A percentile compares a stretch with the other conserved stretches of the same genome.
Conservation (phyloP, 2,113 vertebrate species). For the Sebastes fasciatus region DNA sequence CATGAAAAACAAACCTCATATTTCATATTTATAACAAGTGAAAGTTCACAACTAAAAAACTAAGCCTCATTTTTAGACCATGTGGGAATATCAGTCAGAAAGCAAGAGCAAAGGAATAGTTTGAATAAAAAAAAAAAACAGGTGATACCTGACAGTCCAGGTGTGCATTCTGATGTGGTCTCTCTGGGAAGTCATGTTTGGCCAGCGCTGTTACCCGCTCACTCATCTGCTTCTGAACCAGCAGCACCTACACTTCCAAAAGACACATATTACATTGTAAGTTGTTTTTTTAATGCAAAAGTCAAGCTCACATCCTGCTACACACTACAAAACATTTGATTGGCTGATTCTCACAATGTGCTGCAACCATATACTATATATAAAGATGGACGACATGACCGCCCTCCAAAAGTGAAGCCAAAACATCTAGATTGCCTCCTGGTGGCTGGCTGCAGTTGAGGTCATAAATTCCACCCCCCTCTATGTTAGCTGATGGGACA, state of each 20-base stretch:
- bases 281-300: neutral
- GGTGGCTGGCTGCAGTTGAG: no score
- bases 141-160: slow-evolving; percentile 86
- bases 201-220: slow-evolving; percentile 92
- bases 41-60: neutral
- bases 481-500: no score
- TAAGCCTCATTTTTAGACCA: neutral
- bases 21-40: neutral
- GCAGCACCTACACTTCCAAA: slow-evolving; percentile 82
- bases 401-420: no score
- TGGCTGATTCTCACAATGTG: neutral
- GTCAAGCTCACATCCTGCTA: neutral
- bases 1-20: neutral
- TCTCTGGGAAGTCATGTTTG: slow-evolving; percentile 89
- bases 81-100: slow-evolving; percentile 1
- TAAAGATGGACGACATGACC: no score
- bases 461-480: no score
- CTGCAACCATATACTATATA: neutral
- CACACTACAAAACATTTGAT: neutral
- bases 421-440: no score
- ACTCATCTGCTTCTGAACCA: slow-evolving; percentile 96
- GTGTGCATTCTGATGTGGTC: slow-evolving; percentile 94
- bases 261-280: neutral
- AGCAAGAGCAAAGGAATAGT: neutral
- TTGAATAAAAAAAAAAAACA: neutral